Conservation (phyloP, 1,140 invertebrate species). For the Asobara japonica region DNA sequence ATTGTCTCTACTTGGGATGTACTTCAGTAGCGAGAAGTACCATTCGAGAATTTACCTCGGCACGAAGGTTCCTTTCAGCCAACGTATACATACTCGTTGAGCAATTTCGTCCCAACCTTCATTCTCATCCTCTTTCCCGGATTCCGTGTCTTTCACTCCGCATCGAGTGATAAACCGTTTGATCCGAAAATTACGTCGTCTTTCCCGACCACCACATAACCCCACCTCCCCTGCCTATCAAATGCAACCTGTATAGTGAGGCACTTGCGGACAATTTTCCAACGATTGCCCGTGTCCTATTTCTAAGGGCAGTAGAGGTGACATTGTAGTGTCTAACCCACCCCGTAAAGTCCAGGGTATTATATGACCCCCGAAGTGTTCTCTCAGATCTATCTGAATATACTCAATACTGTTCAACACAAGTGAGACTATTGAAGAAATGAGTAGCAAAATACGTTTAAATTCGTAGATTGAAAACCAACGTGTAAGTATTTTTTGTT, state of each 20-base stretch:
- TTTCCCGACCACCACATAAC: constrained; percentile 29
- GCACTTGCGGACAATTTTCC: constrained; percentile 24
- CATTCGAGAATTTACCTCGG: background rate
- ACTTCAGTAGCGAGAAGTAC: background rate
- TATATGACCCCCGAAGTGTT: background rate
- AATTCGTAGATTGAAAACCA: too few relatives aligned
- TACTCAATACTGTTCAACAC: too few relatives aligned
- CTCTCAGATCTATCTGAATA: background rate
- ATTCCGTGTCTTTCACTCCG: constrained; percentile 19
- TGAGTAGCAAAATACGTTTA: too few relatives aligned
- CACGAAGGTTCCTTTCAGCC: constrained; percentile 14
- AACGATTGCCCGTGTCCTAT: constrained; percentile 2
- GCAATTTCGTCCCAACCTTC: constrained; percentile 13
- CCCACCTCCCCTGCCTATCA: background rate
- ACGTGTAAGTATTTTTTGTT: too few relatives aligned
- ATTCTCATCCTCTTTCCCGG: background rate
- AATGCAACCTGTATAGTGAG: background rate
- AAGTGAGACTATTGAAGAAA: too few relatives aligned
- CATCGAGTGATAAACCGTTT: constrained; percentile 41
- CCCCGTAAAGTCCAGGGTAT: background rate
- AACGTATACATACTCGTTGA: constrained; percentile 24
- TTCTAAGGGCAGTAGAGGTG: background rate
- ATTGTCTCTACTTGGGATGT: constrained; percentile 1
- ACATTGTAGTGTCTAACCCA: background rate
- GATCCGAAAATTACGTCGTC: constrained; percentile 44